phyloP scores from a whole-genome alignment of 1,140 invertebrate genomes.

The Heliconius congener region DNA sequence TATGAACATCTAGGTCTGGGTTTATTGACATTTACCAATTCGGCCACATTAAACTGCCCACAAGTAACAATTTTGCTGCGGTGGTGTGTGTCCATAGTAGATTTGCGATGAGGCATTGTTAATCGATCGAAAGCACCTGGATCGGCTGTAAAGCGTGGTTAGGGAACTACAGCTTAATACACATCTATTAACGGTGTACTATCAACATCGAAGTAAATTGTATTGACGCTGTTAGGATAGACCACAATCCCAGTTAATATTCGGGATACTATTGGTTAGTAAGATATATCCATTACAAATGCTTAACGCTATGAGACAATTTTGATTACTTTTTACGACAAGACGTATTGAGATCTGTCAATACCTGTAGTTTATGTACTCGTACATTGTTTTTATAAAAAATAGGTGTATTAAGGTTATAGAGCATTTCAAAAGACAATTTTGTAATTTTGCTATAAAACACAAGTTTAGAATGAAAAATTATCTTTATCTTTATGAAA shows the following conservation, averaged over 20 bases:
- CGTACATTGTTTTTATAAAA: too few relatives aligned
- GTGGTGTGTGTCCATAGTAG: slow-evolving; percentile 10
- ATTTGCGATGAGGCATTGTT: slow-evolving; percentile 21
- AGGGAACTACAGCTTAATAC: slow-evolving; percentile 18
- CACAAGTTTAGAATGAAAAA: too few relatives aligned
- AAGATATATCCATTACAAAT: not conserved
- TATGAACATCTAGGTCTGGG: not conserved
- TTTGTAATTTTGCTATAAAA: too few relatives aligned
- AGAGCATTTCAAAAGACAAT: too few relatives aligned
- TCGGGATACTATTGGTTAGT: not conserved
- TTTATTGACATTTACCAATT: not conserved
- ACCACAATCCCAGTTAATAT: not conserved
- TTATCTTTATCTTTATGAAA: too few relatives aligned
- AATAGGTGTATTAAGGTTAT: too few relatives aligned
- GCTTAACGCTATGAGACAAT: not conserved
- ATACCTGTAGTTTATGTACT: too few relatives aligned
- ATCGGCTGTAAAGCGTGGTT: slow-evolving; percentile 18
- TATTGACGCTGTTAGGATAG: not conserved
- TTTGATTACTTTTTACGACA: too few relatives aligned
- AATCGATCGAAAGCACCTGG: slow-evolving; percentile 27
- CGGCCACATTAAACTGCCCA: not conserved
- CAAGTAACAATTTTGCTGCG: not conserved
- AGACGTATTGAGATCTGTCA: too few relatives aligned
- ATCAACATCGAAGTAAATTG: not conserved
- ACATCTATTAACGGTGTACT: slow-evolving; percentile 15